phyloP scores from a whole-genome alignment of 2,888 invertebrate species.

The Watsonalla binaria region DNA sequence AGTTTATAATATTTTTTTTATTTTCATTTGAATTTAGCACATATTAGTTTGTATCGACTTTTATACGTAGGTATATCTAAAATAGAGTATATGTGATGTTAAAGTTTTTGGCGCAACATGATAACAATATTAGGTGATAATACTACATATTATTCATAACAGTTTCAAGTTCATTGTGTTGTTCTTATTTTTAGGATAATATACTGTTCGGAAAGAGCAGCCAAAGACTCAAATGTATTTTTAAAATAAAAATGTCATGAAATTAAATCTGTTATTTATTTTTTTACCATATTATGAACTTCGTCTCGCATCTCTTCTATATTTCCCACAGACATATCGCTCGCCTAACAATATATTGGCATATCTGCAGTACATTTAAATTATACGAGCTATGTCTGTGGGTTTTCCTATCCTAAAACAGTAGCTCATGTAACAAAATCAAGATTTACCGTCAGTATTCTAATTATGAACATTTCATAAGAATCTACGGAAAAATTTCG shows the following conservation, averaged over 20 bases:
- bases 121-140: not conserved
- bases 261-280: not conserved
- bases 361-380: no score
- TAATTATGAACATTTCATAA: no score
- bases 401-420: no score
- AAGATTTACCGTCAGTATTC: no score
- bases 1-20: not conserved
- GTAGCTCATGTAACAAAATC: no score
- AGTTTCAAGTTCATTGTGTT: not conserved
- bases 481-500: no score
- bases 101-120: not conserved
- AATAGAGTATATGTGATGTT: not conserved
- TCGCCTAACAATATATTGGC: no score
- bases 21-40: not conserved
- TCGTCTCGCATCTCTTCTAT: no score
- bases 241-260: slow-evolving; percentile 16
- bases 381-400: no score
- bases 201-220: slow-evolving; percentile 12
- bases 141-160: not conserved
- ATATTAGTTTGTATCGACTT: not conserved
- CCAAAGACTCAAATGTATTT: slow-evolving; percentile 30
- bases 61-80: not conserved
- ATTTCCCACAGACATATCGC: no score
- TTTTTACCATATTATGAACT: not conserved
- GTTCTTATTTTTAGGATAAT: slow-evolving; percentile 4